A percentile compares a stretch with the other conserved stretches of the same genome.
These are phyloP conservation scores for Panthera tigris DNA, from an alignment of 2,113 vertebrate genomes.

Conservation along the genomic window DNA sequence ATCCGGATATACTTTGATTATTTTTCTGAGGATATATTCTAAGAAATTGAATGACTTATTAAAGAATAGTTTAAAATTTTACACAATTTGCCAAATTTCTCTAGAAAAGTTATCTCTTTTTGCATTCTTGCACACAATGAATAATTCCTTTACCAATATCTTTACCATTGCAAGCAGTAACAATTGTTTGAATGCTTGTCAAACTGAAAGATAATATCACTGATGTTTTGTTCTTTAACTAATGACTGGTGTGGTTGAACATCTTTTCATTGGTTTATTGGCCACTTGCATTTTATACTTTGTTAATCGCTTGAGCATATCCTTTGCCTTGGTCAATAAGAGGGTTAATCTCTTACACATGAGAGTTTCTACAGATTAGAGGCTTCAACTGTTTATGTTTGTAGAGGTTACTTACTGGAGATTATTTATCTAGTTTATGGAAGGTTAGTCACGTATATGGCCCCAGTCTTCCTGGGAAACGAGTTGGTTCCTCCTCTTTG, in stretches of 20 bases:
- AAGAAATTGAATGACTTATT: not conserved
- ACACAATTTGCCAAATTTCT: not conserved
- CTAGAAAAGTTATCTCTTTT: not conserved
- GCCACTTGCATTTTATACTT: not conserved
- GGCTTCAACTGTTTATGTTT: not conserved
- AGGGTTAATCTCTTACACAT: not conserved
- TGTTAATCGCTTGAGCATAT: not conserved
- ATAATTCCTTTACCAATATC: not conserved
- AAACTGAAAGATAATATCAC: not conserved
- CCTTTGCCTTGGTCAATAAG: not conserved
- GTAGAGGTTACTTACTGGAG: not conserved
- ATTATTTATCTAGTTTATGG: not conserved
- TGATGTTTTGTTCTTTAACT: slow-evolving; percentile 1
- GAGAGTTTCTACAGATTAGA: not conserved
- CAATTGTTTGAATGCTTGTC: not conserved
- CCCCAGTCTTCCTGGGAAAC: not conserved
- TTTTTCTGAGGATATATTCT: not conserved
- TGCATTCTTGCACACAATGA: not conserved
- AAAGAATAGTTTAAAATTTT: not conserved
- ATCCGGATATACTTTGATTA: not conserved
- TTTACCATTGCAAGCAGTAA: not conserved
- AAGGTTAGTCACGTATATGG: not conserved
- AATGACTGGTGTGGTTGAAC: not conserved
- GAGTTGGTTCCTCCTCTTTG: not conserved
- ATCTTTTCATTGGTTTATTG: not conserved